phyloP scores from a whole-genome alignment of 2,113 vertebrate species.

The Lamprologus sp. region DNA sequence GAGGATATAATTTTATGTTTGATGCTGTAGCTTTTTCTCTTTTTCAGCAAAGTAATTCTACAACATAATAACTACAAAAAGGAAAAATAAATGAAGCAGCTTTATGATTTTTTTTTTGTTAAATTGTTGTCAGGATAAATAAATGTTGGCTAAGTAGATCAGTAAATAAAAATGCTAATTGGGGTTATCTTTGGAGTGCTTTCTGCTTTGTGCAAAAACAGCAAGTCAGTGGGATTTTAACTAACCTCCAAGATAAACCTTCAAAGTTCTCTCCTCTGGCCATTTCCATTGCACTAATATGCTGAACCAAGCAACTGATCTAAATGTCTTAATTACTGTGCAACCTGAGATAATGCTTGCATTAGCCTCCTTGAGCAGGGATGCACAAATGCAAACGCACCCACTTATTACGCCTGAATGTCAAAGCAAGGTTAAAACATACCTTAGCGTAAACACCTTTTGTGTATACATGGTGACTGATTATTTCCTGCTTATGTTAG shows the following conservation, averaged over 20 bases:
- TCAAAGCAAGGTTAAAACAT: conserved; percentile 38
- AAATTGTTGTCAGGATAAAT: not conserved
- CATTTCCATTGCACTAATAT: conserved; percentile 9
- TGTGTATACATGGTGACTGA: not conserved
- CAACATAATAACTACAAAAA: not conserved
- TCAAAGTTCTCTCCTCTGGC: conserved; percentile 22
- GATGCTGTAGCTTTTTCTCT: not conserved
- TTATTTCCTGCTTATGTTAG: not conserved
- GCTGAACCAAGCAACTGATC: conserved; percentile 35
- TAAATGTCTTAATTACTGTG: conserved; percentile 43
- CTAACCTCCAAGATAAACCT: conserved; percentile 46
- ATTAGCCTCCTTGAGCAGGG: not conserved
- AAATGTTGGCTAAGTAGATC: not conserved
- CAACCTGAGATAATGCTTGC: conserved; percentile 21
- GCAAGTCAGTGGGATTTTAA: conserved; percentile 26
- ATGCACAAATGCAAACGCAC: not conserved
- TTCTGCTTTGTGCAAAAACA: conserved; percentile 20
- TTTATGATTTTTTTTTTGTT: not conserved
- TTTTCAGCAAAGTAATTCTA: not conserved
- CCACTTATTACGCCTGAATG: not conserved
- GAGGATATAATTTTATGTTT: not conserved
- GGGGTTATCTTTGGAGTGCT: conserved; percentile 3
- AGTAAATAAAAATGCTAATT: conserved; percentile 32
- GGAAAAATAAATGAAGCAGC: not conserved
- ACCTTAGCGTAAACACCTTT: not conserved